Base-by-base conservation (phyloP, 2,113 vertebrate species). In the Damaliscus lunatus region DNA sequence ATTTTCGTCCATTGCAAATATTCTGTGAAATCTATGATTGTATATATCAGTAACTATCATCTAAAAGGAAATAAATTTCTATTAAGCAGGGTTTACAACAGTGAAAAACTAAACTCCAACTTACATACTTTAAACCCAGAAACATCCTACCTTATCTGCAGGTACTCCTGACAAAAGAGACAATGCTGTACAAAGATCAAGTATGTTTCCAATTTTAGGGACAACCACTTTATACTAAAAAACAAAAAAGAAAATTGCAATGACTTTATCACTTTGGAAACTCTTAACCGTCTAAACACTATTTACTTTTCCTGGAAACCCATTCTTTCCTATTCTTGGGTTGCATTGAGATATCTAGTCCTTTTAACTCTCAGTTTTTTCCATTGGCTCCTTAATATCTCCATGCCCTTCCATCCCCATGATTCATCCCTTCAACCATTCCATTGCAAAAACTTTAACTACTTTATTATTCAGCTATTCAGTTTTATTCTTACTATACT, bases 1-100 rank as follows among this genome's bases (percentile, higher is more conserved):
- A 99, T 99, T 99, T 98, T 99, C 99, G 98, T 99, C 99, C 98
- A 99, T 99, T 95, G 99, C 99, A 88, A 99, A 99, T 99, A 99
- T 99, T 97, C 99, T 99, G 98, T 99, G 99, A 98, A 99, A 99
- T 84, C 99, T 99, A 98, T 99, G 99, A 99, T 99, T 99, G 99
- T 99, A 99, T 99, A 99, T 99, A 98, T 99, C 99, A 48, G 99
- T 99, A 97, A 99, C 99, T 98, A 99, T 99, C 99, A 99, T 99
- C 99, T 99, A 97, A 96, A 99, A 98, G 90, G 89, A 98, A 99
- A 98, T 0, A 31, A 48, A 97, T 84, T 53, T 98, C 91, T 98
- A 96, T 98, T 98, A 97, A 97, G 86, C 93, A 97, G 84, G 67
- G 95, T 98, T 97, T 95, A 77, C 52, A 91, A 90, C 6, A 90